These are phyloP conservation scores for Idris sp. DNA, from an alignment of 1,140 invertebrate species.

Conservation along the genomic window DNA sequence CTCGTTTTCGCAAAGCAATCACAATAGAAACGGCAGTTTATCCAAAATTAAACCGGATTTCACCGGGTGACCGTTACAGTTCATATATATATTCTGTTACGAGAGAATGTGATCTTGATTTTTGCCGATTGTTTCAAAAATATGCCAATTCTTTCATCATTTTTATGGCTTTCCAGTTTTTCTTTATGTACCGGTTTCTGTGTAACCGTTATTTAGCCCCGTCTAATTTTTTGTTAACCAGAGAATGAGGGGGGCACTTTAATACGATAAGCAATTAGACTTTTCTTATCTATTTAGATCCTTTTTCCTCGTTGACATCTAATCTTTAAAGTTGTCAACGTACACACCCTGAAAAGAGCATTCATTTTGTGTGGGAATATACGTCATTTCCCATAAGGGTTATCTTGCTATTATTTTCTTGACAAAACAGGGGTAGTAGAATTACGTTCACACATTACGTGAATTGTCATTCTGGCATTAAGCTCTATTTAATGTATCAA, in stretches of 20 bases:
- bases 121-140: too few species aligned
- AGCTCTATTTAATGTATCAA: slow-evolving; percentile 29
- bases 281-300: too few species aligned
- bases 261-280: too few species aligned
- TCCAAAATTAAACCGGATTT: slow-evolving; percentile 48
- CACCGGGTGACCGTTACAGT: slow-evolving; percentile 37
- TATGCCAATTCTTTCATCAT: too few species aligned
- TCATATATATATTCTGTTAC: slow-evolving; percentile 42
- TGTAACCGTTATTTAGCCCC: too few species aligned
- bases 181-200: too few species aligned
- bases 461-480: slow-evolving; percentile 32
- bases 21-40: slow-evolving; percentile 10
- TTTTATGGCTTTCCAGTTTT: too few species aligned
- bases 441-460: slow-evolving; percentile 22
- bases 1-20: slow-evolving; percentile 3
- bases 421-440: slow-evolving; percentile 19
- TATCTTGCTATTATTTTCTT: slow-evolving; percentile 41
- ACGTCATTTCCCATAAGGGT: slow-evolving; percentile 38
- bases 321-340: slow-evolving; percentile 13
- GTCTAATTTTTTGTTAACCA: too few species aligned
- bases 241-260: too few species aligned
- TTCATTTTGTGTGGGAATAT: slow-evolving; percentile 35
- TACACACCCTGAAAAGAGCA: slow-evolving; percentile 7
- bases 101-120: too few species aligned
- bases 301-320: too few species aligned